Conservation (phyloP, 2,113 vertebrate genomes). For the Heterotilapia buettikoferi region DNA sequence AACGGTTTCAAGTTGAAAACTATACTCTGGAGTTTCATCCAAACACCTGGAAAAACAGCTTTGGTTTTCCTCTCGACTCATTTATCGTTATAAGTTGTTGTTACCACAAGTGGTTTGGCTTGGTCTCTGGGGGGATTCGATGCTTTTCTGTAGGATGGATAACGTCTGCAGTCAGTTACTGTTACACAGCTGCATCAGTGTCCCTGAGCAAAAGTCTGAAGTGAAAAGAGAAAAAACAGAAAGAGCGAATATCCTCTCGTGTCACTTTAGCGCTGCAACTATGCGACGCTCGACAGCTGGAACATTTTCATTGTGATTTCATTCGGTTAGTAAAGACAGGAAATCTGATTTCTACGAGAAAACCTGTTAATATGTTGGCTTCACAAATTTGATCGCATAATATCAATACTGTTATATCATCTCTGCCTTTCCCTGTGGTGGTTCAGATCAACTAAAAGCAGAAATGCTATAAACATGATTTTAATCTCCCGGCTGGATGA, state of each 20-base stretch:
- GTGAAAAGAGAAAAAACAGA: neutral
- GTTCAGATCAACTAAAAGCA: slow-evolving; percentile 13
- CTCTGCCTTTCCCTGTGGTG: neutral
- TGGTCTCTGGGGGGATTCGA: slow-evolving; percentile 20
- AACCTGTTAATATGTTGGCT: neutral
- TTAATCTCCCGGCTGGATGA: neutral
- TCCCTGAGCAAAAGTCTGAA: neutral
- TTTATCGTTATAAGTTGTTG: slow-evolving; percentile 47
- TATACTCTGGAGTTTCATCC: slow-evolving; percentile 10
- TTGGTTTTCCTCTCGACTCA: slow-evolving; percentile 18
- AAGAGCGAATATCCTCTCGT: neutral
- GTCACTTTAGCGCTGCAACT: neutral
- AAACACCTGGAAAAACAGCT: slow-evolving; percentile 62
- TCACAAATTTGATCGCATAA: neutral
- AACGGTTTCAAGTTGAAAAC: neutral
- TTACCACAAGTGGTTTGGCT: slow-evolving; percentile 59
- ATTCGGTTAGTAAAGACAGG: neutral
- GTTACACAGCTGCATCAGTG: slow-evolving; percentile 41
- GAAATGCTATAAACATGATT: neutral
- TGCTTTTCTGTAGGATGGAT: slow-evolving; percentile 24
- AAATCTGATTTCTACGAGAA: neutral
- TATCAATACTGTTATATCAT: neutral
- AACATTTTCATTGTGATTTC: neutral
- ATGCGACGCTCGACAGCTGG: neutral
- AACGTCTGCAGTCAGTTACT: slow-evolving; percentile 38